Conservation (phyloP, 23 tunicate species). For the Trididemnum nubilum region DNA sequence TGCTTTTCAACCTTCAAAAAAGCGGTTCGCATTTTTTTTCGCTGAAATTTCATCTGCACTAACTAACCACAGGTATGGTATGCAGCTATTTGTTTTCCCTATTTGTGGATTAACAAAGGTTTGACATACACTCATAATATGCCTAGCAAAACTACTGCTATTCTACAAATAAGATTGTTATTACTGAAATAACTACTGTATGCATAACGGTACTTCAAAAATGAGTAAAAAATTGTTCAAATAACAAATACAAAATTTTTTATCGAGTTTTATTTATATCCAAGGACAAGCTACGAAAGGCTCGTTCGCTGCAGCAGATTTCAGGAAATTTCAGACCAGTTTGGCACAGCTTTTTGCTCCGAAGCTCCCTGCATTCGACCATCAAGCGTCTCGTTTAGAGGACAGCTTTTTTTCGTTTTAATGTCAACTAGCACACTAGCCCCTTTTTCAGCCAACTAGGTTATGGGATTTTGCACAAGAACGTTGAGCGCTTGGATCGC, state of each 20-base stretch:
- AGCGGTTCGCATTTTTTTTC: neutral
- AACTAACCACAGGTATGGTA: neutral
- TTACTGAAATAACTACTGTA: too few species aligned
- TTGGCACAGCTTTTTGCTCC: conserved; percentile 60
- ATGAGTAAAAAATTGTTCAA: neutral
- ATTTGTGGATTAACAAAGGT: too few species aligned
- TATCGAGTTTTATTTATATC: neutral
- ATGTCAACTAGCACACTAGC: conserved; percentile 70
- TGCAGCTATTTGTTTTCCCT: conserved; percentile 1
- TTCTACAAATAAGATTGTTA: too few species aligned
- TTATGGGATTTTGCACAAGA: conserved; percentile 52
- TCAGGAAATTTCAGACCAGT: conserved; percentile 63
- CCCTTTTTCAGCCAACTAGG: conserved; percentile 65
- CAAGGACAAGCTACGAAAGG: neutral
- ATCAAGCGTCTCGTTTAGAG: conserved; percentile 55
- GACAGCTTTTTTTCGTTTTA: conserved; percentile 58
- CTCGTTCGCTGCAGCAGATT: conserved; percentile 62
- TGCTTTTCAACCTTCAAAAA: neutral
- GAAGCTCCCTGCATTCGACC: conserved; percentile 63
- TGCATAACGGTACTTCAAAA: neutral
- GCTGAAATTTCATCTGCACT: neutral
- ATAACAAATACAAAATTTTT: conserved; percentile 1
- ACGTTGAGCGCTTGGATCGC: conserved; percentile 56
- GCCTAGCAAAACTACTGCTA: too few species aligned
- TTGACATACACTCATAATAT: too few species aligned